These are phyloP conservation scores for Aleiodes sp. DNA, from an alignment of 1,140 invertebrate genomes.

Conservation along the genomic window DNA sequence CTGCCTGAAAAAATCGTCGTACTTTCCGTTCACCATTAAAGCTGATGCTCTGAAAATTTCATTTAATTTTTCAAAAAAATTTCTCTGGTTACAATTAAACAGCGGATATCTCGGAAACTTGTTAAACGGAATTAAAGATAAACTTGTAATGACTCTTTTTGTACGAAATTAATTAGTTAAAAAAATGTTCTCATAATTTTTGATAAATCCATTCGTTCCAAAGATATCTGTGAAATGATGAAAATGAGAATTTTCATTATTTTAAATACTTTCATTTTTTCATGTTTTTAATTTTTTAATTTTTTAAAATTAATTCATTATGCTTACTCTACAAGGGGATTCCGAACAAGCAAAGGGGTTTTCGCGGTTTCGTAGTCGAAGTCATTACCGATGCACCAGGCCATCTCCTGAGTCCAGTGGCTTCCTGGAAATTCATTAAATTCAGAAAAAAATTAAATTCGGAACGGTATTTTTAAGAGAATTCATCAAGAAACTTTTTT, in stretches of 20 bases:
- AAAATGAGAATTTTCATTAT: no score
- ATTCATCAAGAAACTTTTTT: neutral
- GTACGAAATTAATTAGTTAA: no score
- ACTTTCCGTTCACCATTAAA: constrained; percentile 61
- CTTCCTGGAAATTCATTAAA: constrained; percentile 70
- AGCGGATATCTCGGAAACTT: constrained; percentile 9
- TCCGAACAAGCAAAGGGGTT: constrained; percentile 71
- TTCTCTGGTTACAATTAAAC: no score
- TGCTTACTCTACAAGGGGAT: constrained; percentile 70
- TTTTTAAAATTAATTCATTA: constrained; percentile 4
- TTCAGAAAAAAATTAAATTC: constrained; percentile 31
- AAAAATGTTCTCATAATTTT: constrained; percentile 59
- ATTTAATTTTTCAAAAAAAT: no score
- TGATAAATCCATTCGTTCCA: neutral
- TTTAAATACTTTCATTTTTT: no score
- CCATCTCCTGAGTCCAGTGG: constrained; percentile 89
- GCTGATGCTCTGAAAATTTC: constrained; percentile 62
- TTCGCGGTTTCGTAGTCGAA: constrained; percentile 80
- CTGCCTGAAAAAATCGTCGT: constrained; percentile 59
- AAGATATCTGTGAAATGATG: no score
- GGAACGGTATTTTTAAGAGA: neutral
- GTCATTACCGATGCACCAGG: constrained; percentile 84
- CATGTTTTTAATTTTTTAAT: constrained; percentile 1
- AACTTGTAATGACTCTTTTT: no score
- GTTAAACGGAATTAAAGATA: no score